Conservation (phyloP, 2,113 vertebrate genomes). For the Cranoglanis bouderius region DNA sequence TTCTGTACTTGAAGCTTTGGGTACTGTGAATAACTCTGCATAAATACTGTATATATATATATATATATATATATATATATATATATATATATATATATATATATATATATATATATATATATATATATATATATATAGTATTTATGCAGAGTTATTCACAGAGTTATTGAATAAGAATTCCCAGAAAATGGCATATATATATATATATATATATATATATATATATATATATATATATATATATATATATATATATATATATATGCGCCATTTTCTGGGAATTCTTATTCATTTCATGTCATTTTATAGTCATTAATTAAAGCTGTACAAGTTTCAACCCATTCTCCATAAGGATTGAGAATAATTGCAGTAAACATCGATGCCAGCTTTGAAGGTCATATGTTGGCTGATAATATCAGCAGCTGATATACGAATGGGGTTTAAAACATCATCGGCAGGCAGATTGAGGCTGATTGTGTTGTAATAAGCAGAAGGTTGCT, state of each 20-base stretch:
- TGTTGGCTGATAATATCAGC: background rate
- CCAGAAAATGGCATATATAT: too few species aligned
- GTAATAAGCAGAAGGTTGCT: conserved; percentile 14
- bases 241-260: too few species aligned
- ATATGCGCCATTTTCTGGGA: background rate
- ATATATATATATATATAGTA: too few species aligned
- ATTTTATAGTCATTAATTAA: background rate
- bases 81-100: too few species aligned
- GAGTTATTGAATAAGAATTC: too few species aligned
- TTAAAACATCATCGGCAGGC: background rate
- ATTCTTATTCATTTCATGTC: background rate
- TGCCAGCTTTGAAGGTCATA: background rate
- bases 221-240: too few species aligned
- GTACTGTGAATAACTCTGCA: background rate
- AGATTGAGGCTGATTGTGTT: conserved; percentile 4
- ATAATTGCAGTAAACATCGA: background rate
- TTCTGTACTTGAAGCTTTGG: background rate
- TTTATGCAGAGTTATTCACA: too few species aligned
- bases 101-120: too few species aligned
- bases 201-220: too few species aligned
- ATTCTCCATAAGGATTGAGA: background rate
- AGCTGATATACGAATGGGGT: background rate
- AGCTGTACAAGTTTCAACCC: background rate
- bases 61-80: too few species aligned
- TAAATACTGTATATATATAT: too few species aligned